Conservation (phyloP, 2,113 vertebrate species). For the Eudorcas thomsonii region DNA sequence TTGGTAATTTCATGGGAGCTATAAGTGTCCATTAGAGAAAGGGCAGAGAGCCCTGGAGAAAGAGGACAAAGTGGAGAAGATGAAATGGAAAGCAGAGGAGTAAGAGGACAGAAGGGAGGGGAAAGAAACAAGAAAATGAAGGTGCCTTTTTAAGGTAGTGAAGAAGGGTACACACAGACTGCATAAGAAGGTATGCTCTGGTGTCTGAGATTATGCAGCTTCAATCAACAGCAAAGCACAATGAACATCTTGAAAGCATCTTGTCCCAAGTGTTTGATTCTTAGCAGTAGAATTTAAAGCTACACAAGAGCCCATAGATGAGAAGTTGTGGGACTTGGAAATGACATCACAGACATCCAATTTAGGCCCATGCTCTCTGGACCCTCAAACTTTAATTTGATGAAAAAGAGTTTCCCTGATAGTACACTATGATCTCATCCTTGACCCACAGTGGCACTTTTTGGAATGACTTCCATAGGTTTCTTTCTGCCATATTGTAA, state of each 20-base stretch:
- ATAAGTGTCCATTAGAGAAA: neutral
- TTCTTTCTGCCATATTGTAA: slow-evolving; percentile 72
- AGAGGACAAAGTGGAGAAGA: neutral
- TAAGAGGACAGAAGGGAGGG: neutral
- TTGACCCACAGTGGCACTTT: slow-evolving; percentile 67
- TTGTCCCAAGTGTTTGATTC: slow-evolving; percentile 44
- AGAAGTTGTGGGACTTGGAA: neutral
- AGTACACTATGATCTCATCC: slow-evolving; percentile 74
- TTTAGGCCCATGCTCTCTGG: slow-evolving; percentile 24
- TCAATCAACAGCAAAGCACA: neutral
- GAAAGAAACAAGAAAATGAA: neutral
- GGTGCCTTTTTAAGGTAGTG: neutral
- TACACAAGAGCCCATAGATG: slow-evolving; percentile 38
- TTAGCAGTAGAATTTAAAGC: slow-evolving; percentile 56
- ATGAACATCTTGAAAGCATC: neutral
- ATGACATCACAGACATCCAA: slow-evolving; percentile 48
- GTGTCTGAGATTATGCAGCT: neutral
- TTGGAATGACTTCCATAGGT: slow-evolving; percentile 73
- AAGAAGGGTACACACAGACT: neutral
- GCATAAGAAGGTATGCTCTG: neutral
- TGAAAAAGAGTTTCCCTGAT: slow-evolving; percentile 61
- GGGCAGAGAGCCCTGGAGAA: neutral
- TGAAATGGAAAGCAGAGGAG: neutral
- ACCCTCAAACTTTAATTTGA: slow-evolving; percentile 60
- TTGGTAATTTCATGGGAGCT: neutral